These are phyloP conservation scores for Hypomesus transpacificus DNA, from an alignment of 2,113 vertebrate genomes.

Conservation along the genomic window DNA sequence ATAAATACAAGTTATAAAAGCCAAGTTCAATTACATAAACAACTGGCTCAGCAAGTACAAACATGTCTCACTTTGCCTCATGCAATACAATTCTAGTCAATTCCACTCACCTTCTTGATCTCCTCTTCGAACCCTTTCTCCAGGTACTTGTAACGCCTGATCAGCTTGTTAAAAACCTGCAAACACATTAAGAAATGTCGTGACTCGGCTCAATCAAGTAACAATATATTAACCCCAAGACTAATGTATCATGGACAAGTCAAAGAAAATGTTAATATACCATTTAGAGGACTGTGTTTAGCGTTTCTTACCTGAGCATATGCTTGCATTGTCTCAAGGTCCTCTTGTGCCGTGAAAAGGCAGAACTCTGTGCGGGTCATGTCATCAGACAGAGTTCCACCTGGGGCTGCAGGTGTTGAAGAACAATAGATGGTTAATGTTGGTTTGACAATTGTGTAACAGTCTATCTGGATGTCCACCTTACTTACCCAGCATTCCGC, in stretches of 20 bases:
- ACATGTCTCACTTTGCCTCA: too few relatives aligned
- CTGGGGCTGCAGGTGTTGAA: slow-evolving; percentile 78
- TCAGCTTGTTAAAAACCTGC: slow-evolving; percentile 99
- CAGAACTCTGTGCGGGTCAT: slow-evolving; percentile 98
- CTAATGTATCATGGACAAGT: too few relatives aligned
- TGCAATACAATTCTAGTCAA: not conserved
- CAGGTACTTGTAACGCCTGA: slow-evolving; percentile 99
- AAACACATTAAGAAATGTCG: not conserved
- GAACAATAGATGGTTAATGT: not conserved
- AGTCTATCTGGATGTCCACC: too few relatives aligned
- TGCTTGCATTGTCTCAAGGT: slow-evolving; percentile 98
- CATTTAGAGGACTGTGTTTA: not conserved
- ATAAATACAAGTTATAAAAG: too few relatives aligned
- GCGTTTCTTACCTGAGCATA: slow-evolving; percentile 87
- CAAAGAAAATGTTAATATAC: too few relatives aligned
- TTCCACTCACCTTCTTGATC: slow-evolving; percentile 90
- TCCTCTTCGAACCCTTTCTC: slow-evolving; percentile 99
- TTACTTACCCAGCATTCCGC: slow-evolving; percentile 97
- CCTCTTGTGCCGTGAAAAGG: slow-evolving; percentile 97
- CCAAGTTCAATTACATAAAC: too few relatives aligned
- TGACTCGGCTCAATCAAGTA: not conserved
- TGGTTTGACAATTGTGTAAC: not conserved
- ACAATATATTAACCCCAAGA: not conserved
- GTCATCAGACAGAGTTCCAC: slow-evolving; percentile 96
- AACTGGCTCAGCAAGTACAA: too few relatives aligned